Evolutionary conservation across 1,140 invertebrate genomes (phyloP).

Genomic region (Drosophila quadrilineata): DNA sequence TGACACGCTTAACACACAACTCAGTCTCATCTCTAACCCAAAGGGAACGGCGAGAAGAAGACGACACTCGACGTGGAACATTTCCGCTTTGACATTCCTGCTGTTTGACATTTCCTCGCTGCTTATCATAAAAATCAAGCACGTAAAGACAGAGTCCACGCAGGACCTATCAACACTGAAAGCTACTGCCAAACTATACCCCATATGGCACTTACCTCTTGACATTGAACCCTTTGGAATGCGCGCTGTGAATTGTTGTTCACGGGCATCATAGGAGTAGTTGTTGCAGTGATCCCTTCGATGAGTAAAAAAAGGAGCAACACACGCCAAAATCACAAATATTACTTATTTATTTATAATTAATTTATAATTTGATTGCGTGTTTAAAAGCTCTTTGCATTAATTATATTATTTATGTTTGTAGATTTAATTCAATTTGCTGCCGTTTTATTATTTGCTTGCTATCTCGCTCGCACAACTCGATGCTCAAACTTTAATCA

Average conservation of each 20-base stretch:
- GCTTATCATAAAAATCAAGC: background rate
- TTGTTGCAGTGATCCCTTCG: background rate
- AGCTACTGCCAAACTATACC: too few species aligned
- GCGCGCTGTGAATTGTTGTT: slow-evolving; percentile 55
- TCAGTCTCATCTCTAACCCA: background rate
- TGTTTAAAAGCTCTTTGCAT: background rate
- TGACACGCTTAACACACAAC: too few species aligned
- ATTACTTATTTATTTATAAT: background rate
- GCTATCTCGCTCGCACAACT: too few species aligned
- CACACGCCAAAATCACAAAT: background rate
- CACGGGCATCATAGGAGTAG: slow-evolving; percentile 58
- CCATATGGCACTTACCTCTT: slow-evolving; percentile 80
- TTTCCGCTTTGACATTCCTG: slow-evolving; percentile 10
- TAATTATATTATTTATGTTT: background rate
- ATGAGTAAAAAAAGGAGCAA: background rate
- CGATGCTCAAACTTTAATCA: slow-evolving; percentile 26
- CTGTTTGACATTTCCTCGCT: background rate
- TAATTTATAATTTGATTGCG: background rate
- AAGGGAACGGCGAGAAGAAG: background rate
- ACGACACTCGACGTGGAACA: background rate
- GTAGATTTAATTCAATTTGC: slow-evolving; percentile 17
- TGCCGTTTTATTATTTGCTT: too few species aligned
- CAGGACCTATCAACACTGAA: too few species aligned
- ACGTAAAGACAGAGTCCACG: background rate
- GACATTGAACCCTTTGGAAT: slow-evolving; percentile 63